Evolutionary conservation across 2,797 vertebrate genomes (phyloP).

Genomic region (Pitangus sulphuratus): DNA sequence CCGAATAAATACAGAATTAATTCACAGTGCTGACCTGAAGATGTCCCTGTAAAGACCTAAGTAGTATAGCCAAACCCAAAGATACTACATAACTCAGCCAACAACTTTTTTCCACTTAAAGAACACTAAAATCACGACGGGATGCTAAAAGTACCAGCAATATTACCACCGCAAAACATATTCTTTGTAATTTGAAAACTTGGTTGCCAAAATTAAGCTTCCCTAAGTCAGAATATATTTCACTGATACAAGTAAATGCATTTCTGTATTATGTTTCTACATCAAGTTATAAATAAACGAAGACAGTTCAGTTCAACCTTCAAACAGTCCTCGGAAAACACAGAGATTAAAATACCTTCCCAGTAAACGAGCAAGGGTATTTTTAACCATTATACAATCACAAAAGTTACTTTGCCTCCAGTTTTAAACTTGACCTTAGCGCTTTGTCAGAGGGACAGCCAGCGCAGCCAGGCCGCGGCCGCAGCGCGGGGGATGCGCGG

Average conservation of each 20-base stretch:
- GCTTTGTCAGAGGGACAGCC: too few relatives aligned
- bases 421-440: background rate
- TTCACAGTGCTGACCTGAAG: background rate
- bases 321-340: background rate
- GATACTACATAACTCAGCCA: background rate
- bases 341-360: slow-evolving; percentile 64
- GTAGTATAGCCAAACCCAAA: background rate
- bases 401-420: background rate
- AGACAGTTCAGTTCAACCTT: background rate
- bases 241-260: background rate
- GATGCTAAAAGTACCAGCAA: background rate
- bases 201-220: background rate
- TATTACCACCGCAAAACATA: background rate
- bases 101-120: background rate
- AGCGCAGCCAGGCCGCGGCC: background rate
- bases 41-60: background rate
- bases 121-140: background rate
- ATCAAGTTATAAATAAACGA: slow-evolving; percentile 35
- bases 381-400: slow-evolving; percentile 56
- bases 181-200: background rate
- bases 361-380: slow-evolving; percentile 14
- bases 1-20: background rate
- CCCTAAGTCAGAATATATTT: background rate
- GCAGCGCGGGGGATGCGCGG: background rate
- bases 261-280: background rate